Evolutionary conservation across 1,140 invertebrate species (phyloP).

Genomic region (Melipona quadrifasciata): DNA sequence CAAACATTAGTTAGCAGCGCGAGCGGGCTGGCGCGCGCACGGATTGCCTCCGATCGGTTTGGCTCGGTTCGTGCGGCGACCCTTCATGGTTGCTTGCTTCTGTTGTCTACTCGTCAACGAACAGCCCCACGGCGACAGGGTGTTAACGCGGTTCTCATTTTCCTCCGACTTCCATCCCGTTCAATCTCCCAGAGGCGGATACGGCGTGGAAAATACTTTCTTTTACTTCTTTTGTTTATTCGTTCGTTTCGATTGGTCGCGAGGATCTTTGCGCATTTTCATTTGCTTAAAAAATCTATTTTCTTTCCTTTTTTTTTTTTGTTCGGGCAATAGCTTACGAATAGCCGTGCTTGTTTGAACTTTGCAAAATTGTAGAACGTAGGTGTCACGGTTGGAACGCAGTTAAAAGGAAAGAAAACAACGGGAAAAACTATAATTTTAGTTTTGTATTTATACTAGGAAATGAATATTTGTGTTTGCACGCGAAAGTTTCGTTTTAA

Average conservation of each 20-base stretch:
- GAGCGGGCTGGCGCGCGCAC: conserved; percentile 53
- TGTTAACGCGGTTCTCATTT: conserved; percentile 80
- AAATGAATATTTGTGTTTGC: no score
- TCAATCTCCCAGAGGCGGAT: background rate
- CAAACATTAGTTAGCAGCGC: conserved; percentile 81
- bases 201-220: background rate
- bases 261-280: background rate
- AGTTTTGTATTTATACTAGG: no score
- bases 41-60: conserved; percentile 76
- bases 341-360: background rate
- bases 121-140: conserved; percentile 68
- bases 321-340: background rate
- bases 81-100: conserved; percentile 79
- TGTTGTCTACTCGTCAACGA: conserved; percentile 81
- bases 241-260: no score
- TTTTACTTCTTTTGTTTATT: background rate
- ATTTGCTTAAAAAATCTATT: background rate
- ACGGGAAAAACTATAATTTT: no score
- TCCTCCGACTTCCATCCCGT: conserved; percentile 46
- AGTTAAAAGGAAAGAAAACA: no score
- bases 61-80: conserved; percentile 75
- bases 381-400: no score
- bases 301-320: background rate
- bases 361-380: background rate
- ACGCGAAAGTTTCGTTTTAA: no score